These are phyloP conservation scores for Bolinopsis microptera DNA, from an alignment of 37 sponge, comb jelly and placozoan genomes.

Conservation along the genomic window DNA sequence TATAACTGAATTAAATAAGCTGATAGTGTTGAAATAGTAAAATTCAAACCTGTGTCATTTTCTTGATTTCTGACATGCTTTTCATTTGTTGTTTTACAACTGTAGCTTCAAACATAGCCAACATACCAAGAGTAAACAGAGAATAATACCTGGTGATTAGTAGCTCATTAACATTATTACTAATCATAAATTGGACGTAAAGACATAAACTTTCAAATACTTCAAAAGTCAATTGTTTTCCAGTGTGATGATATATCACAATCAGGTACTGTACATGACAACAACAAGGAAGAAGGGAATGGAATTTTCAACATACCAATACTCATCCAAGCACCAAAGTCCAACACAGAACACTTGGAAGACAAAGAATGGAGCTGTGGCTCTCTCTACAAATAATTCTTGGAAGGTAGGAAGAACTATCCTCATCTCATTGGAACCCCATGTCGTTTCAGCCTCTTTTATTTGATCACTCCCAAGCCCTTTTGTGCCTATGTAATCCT, in stretches of 20 bases:
- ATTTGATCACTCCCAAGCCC: conserved; percentile 67
- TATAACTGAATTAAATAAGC: too few relatives aligned
- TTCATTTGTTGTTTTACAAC: conserved; percentile 82
- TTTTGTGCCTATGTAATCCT: conserved; percentile 20
- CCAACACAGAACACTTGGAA: conserved; percentile 99
- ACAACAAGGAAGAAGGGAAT: too few relatives aligned
- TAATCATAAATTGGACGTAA: not conserved
- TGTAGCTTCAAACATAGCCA: conserved; percentile 89
- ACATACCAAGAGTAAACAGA: conserved; percentile 92
- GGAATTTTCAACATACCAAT: too few relatives aligned
- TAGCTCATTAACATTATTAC: not conserved
- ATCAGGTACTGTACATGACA: too few relatives aligned
- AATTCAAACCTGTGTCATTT: conserved; percentile 24
- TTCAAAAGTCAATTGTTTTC: too few relatives aligned
- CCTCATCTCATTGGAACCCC: conserved; percentile 75
- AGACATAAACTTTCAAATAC: too few relatives aligned
- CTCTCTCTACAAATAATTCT: conserved; percentile 86
- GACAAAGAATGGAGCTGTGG: conserved; percentile 97
- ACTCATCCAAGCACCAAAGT: conserved; percentile 98
- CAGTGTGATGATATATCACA: too few relatives aligned
- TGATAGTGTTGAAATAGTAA: too few relatives aligned
- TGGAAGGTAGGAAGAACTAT: conserved; percentile 82
- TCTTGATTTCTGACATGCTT: conserved; percentile 48
- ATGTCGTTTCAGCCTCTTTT: conserved; percentile 68
- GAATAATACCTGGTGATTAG: conserved; percentile 78